Evolutionary conservation across 1,140 invertebrate genomes (phyloP).

Genomic region (Ganaspis sp.): DNA sequence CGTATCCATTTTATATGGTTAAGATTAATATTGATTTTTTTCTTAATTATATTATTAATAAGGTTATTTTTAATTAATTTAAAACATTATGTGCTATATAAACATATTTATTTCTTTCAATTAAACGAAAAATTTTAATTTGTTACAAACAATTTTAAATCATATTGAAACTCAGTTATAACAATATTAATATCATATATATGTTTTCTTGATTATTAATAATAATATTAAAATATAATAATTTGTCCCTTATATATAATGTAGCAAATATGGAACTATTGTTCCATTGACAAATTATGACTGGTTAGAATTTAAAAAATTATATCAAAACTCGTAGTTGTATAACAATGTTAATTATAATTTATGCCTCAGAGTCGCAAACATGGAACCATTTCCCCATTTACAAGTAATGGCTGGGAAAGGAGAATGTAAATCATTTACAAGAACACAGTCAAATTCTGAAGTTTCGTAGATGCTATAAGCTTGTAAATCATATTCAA

Average conservation of each 20-base stretch:
- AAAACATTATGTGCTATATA: neutral
- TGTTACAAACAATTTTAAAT: no score
- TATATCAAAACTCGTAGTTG: neutral
- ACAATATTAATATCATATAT: no score
- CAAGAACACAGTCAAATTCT: neutral
- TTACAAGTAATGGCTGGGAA: neutral
- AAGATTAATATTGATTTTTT: neutral
- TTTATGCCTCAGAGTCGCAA: neutral
- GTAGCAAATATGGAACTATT: no score
- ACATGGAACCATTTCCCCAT: neutral
- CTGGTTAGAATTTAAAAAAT: neutral
- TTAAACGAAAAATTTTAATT: neutral
- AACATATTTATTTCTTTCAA: neutral
- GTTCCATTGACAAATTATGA: no score
- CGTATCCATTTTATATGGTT: neutral
- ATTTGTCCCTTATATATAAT: no score
- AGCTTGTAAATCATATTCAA: conserved; percentile 9
- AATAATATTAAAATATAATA: no score
- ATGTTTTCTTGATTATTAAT: no score
- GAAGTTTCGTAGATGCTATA: neutral
- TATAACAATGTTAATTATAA: neutral
- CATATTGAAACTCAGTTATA: no score
- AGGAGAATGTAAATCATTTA: neutral
- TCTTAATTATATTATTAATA: neutral
- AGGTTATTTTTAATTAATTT: neutral